A percentile compares a stretch with the other conserved stretches of the same genome.
Evolutionary conservation across 2,113 vertebrate genomes (phyloP).

Genomic region (Periophthalmus modestus): DNA sequence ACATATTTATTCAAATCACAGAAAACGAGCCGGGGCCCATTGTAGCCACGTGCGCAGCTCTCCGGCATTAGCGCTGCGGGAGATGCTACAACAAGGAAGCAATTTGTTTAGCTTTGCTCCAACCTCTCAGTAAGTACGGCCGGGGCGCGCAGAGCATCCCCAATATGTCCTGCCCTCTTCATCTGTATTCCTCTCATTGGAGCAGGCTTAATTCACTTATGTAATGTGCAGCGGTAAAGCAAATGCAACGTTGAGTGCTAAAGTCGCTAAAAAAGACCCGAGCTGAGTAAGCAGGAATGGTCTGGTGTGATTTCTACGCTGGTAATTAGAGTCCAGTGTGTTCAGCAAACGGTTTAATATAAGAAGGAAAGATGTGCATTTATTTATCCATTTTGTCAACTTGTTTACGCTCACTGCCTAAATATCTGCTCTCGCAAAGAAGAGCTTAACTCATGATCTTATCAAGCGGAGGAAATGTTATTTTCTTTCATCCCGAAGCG

Average conservation of each 20-base stretch:
- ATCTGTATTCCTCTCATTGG: slow-evolving; percentile 50
- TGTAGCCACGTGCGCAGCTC: slow-evolving; percentile 46
- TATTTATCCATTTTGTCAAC: background rate
- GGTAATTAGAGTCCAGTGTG: slow-evolving; percentile 26
- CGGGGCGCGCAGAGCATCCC: slow-evolving; percentile 37
- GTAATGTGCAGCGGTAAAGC: slow-evolving; percentile 45
- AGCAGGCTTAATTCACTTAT: slow-evolving; percentile 49
- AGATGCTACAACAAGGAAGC: slow-evolving; percentile 52
- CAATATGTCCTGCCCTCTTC: slow-evolving; percentile 35
- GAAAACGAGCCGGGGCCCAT: slow-evolving; percentile 57
- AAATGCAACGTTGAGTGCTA: slow-evolving; percentile 32
- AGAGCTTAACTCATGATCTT: slow-evolving; percentile 11
- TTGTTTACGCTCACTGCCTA: background rate
- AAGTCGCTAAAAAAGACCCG: slow-evolving; percentile 31
- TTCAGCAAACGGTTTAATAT: background rate
- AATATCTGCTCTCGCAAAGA: background rate
- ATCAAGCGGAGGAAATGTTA: background rate
- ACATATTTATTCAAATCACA: slow-evolving; percentile 63
- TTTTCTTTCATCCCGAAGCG: slow-evolving; percentile 1
- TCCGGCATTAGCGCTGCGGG: slow-evolving; percentile 54
- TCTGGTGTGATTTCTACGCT: slow-evolving; percentile 12
- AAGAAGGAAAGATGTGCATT: background rate
- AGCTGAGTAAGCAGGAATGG: slow-evolving; percentile 35
- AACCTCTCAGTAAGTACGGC: slow-evolving; percentile 44
- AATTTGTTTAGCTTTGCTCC: slow-evolving; percentile 64